These are phyloP conservation scores for Mythimna pallens DNA, from an alignment of 2,888 invertebrate genomes.

Conservation along the genomic window DNA sequence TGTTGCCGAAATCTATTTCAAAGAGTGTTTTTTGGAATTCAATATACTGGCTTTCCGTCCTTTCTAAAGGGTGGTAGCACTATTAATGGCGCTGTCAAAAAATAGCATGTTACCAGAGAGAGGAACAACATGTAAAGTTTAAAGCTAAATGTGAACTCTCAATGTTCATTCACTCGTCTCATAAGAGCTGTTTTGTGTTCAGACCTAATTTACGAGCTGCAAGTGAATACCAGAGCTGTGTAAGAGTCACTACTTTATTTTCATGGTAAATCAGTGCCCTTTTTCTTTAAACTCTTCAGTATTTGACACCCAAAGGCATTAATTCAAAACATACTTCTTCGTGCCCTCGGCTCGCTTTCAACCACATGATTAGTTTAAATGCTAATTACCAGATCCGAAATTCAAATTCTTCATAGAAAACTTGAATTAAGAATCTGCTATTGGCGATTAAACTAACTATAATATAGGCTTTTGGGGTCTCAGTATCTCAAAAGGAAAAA, in stretches of 20 bases:
- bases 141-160: conserved; percentile 30
- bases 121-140: conserved; percentile 19
- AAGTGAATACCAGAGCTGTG: conserved; percentile 4
- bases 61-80: neutral
- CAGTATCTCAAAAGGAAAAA: too few species aligned
- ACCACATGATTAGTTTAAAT: too few species aligned
- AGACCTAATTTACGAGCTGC: conserved; percentile 45
- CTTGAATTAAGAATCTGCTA: too few species aligned
- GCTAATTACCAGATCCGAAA: too few species aligned
- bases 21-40: conserved; percentile 26
- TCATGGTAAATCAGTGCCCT: neutral
- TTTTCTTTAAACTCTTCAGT: neutral
- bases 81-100: conserved; percentile 8
- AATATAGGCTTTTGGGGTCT: too few species aligned
- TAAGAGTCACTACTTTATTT: neutral
- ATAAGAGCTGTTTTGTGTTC: conserved; percentile 48
- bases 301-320: neutral
- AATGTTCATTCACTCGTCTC: conserved; percentile 35
- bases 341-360: too few species aligned
- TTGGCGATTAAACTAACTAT: too few species aligned
- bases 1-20: conserved; percentile 20
- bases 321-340: neutral
- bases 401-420: too few species aligned
- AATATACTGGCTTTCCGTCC: neutral
- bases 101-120: conserved; percentile 11